Evolutionary conservation across 2,888 invertebrate genomes (phyloP), one percentile per base, ranked within the genome.

Genomic region (Barypeithes pellucidus): DNA sequence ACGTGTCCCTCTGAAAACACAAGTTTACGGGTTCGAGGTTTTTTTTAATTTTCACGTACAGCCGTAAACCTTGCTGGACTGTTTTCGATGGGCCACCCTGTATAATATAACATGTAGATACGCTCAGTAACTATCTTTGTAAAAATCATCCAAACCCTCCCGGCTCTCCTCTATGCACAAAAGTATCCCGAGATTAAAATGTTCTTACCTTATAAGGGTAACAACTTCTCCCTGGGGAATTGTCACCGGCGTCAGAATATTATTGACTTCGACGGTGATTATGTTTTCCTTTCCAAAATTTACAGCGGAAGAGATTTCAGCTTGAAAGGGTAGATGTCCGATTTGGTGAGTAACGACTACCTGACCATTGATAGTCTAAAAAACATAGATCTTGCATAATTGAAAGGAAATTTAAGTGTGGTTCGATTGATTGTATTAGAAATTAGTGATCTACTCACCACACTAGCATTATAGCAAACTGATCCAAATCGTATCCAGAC

Each of bases 311-410:
- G 94, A 92, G 59, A 98, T 90, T 76, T 97, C 97, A 1, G 89
- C 90, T 84, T 95, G 94, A 85, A 99, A 99, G 0, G 99, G 99
- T 61, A 99, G 88, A 86, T 99, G 98, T 0, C 99, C 99, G 47
- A 98, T 95, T 83, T 94, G 93, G 83, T 99, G 99, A 75, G 90
- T 91, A 76, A 92, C 89, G 20, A 93, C 91, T 65, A 92, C 85
- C 67, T 91, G 87, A 0, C 95, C 95, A 85, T 99, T 99, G 11
- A 98, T 85, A 91, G 94, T 98, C 97, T 98, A 85, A 22, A 62
- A 67, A 67, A 69, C 59, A 59, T 9, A 41, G 62, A 36, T 14
- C 29, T 33, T 33, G 59, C 36, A 8, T 14, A 33, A 33, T 18
- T 33, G n/a, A 29, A 29, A 5, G 9, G 5, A 29, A 5, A 1